Evolutionary conservation across 2,113 vertebrate species (phyloP), one percentile per base, ranked within the genome.

Genomic region (Limanda limanda): DNA sequence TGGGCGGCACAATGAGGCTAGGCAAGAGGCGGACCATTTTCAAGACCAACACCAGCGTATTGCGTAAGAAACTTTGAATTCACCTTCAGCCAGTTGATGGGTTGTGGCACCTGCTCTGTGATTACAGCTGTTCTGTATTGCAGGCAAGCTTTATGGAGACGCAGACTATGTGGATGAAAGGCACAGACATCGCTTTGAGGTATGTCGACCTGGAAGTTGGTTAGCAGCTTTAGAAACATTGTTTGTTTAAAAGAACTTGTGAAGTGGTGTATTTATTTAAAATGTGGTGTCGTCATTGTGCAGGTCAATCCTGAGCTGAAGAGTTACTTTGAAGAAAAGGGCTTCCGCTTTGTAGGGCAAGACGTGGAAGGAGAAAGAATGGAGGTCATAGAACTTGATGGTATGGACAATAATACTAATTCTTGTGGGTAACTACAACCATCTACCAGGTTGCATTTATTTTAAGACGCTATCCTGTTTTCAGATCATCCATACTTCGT

Each of bases 1-100:
- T 98, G 97, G 98, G 97, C 0, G 98, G 98, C 24, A 99, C 98
- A 27, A 98, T 99, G 97, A 95, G 98, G 79, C 94, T 99, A 14
- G 98, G 97, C 81, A 99, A 99, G 93, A 96, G 98, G 52, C 95
- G 96, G 75, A 99, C 97, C 18, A 92, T 99, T 72, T 98, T 99
- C 89, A 96, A 96, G 85, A 96, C 90, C n/a, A 95, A 91, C 87
- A 95, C 93, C 84, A 97, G 97, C 0, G 71, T 98, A 54, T 91
- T 99, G 84, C 94, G 98, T 99, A 95, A 94, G 96, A 42, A 57
- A 11, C 4, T 3, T 47, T 7, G 0, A 21, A 23, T 23, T 70
- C 0, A 4, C 24, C 35, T 3, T 8, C 3, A 6, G 25, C 25
- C 21, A 13, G 14, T 10, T 20, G 20, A n/a, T 11, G 20, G 61